phyloP scores from a whole-genome alignment of 2,888 invertebrate genomes.

The Fabriciana adippe region DNA sequence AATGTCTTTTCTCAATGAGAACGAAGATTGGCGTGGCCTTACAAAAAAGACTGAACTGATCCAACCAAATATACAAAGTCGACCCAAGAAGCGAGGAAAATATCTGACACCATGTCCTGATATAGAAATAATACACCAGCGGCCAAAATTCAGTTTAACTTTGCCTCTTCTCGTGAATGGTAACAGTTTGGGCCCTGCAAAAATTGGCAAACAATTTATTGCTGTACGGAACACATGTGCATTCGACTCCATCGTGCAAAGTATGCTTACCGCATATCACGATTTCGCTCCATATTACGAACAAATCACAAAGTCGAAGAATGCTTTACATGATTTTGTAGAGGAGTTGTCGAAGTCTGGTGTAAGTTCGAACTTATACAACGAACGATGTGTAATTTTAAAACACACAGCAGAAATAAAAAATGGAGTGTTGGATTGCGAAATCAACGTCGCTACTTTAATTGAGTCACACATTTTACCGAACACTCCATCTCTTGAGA shows the following conservation, averaged over 20 bases:
- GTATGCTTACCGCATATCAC: conserved; percentile 13
- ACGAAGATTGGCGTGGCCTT: neutral
- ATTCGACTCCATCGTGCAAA: conserved; percentile 1
- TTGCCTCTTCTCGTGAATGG: neutral
- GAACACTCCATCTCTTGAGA: too few relatives aligned
- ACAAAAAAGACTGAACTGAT: neutral
- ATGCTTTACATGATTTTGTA: too few relatives aligned
- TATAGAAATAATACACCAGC: too few relatives aligned
- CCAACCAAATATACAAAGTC: neutral
- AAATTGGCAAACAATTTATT: conserved; percentile 6
- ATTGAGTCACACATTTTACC: too few relatives aligned
- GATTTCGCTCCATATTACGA: neutral
- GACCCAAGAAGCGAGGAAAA: neutral
- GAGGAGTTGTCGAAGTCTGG: too few relatives aligned
- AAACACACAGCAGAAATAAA: too few relatives aligned
- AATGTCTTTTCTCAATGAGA: too few relatives aligned
- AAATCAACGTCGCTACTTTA: too few relatives aligned
- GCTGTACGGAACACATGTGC: conserved; percentile 4
- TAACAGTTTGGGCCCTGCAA: conserved; percentile 1
- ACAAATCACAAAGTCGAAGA: too few relatives aligned
- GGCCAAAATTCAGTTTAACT: neutral
- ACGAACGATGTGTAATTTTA: too few relatives aligned
- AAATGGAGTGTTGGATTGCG: too few relatives aligned
- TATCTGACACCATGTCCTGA: conserved; percentile 2
- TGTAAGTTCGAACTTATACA: too few relatives aligned